Evolutionary conservation across 53 echinoderm and acorn worm genomes (phyloP).

Genomic region (Stichopus horrens): DNA sequence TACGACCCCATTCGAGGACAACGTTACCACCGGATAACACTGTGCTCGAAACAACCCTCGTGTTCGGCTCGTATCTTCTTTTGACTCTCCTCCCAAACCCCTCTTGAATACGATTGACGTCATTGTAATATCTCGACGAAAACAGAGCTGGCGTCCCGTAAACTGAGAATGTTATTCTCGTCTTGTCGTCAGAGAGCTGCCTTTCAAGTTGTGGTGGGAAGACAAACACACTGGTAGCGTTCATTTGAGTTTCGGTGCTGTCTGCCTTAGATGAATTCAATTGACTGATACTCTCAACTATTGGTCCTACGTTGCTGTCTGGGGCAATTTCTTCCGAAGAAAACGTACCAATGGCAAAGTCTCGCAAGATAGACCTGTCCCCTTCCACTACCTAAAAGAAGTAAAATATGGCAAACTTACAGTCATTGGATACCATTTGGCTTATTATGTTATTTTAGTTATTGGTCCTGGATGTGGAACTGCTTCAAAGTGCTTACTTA

Average conservation of each 20-base stretch:
- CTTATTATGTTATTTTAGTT: too few relatives aligned
- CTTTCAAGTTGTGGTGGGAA: neutral
- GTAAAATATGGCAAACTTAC: neutral
- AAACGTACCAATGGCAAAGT: constrained; percentile 5
- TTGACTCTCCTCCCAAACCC: neutral
- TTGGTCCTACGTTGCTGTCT: neutral
- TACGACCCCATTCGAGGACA: neutral
- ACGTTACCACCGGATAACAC: neutral
- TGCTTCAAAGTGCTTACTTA: too few relatives aligned
- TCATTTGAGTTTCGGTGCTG: neutral
- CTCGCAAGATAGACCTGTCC: neutral
- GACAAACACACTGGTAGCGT: neutral
- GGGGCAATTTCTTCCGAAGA: neutral
- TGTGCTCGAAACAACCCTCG: constrained; percentile 22
- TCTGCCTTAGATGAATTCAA: neutral
- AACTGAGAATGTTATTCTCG: neutral
- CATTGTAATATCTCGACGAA: constrained; percentile 15
- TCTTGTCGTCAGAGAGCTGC: neutral
- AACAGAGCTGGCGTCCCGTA: constrained; percentile 13
- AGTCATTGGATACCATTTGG: too few relatives aligned
- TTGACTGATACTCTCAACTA: neutral
- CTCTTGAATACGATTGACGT: neutral
- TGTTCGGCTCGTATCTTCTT: neutral
- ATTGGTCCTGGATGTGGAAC: too few relatives aligned
- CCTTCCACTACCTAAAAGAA: neutral